Base-by-base conservation (phyloP, 1,140 invertebrate genomes). In the Drosophila triauraria region DNA sequence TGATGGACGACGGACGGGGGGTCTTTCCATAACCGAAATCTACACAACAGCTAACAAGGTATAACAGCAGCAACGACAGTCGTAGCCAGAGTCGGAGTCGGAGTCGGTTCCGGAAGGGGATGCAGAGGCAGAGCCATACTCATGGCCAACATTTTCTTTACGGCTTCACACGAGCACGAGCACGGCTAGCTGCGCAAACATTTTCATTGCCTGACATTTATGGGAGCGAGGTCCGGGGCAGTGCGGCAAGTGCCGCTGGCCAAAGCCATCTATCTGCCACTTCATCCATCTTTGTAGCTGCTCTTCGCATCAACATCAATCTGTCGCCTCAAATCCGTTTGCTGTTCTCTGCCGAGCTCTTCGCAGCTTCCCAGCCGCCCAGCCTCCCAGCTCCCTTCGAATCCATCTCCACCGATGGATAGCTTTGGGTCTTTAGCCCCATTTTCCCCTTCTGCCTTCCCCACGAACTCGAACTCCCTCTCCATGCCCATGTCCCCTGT, bases 141-240 rank as follows among this genome's bases (percentile, higher is more conserved):
- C 61, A 38, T 32, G 46, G 53, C 15, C 42, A 82, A 78, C 82
- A 85, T 86, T 86, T 85, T 85, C 82, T 85, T 84, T 85, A 74
- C 59, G 82, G 82, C 77, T 63, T 46, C 69, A 62, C 65, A 68
- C 72, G 46, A 84, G 27, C 27, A 30, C 27, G 27, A 5, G 27
- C 32, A 35, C 78, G 82, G 82, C 68, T 85, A 85, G 62, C 79
- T 87, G 71, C 63, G 79, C 79, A 87, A 86, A 86, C 83, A 86
- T 82, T 87, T 86, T 87, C 83, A 86, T 82, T 82, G 78, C 83
- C 70, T 63, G 70, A 86, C 83, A 79, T 76, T 87, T 83, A 84
- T 84, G 81, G 38, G 40, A 27, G 59, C 6, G 38, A 1, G 38
- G 13, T 4, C 13, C 4, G 38, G 13, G 13, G 40, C 40, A 20